Conservation (phyloP, 2,113 vertebrate species). For the Anguilla japonica region DNA sequence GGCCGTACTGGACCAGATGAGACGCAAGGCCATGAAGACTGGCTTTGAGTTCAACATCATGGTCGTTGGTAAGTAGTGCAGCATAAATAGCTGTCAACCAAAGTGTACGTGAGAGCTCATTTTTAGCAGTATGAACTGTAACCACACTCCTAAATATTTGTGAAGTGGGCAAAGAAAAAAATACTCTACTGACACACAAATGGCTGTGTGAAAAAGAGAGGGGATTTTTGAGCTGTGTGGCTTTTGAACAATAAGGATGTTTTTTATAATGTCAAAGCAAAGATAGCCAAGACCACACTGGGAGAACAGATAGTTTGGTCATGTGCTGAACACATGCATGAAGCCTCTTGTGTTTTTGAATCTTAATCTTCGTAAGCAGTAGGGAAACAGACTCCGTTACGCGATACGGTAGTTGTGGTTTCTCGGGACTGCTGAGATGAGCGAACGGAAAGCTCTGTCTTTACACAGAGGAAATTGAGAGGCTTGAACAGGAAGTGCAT, state of each 20-base stretch:
- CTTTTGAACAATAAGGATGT: not conserved
- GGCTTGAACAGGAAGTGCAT: conserved; percentile 13
- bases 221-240: not conserved
- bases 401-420: not conserved
- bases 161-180: not conserved
- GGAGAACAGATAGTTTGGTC: not conserved
- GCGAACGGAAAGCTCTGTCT: conserved; percentile 1
- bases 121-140: not conserved
- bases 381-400: not conserved
- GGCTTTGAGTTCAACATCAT: conserved; percentile 97
- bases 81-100: not conserved
- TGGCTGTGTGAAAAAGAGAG: not conserved
- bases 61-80: conserved; percentile 84
- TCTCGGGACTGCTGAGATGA: not conserved
- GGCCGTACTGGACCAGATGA: conserved; percentile 91
- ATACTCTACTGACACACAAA: not conserved
- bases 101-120: not conserved
- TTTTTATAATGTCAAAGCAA: not conserved
- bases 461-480: conserved; percentile 4
- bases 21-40: conserved; percentile 90
- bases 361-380: conserved; percentile 7
- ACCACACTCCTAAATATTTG: not conserved
- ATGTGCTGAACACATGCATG: not conserved
- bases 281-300: conserved; percentile 6
- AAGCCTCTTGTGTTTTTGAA: not conserved